These are phyloP conservation scores for Colius striatus DNA, from an alignment of 2,113 vertebrate genomes.

Conservation along the genomic window DNA sequence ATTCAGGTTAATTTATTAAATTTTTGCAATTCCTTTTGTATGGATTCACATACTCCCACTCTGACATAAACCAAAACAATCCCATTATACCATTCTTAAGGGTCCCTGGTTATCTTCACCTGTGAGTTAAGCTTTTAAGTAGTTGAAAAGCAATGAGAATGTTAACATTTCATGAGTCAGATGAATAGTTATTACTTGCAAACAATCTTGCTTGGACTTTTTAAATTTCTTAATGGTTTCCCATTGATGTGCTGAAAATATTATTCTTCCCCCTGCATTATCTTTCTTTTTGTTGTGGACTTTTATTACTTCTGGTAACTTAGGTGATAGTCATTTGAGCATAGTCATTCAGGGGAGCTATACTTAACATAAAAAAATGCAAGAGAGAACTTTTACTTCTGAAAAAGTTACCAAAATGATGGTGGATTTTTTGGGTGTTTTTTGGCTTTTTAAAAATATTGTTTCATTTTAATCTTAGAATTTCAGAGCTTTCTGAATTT, in stretches of 20 bases:
- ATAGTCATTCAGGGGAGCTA: background rate
- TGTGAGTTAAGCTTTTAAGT: background rate
- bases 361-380: background rate
- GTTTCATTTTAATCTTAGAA: background rate
- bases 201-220: background rate
- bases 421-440: background rate
- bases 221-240: background rate
- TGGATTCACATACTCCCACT: background rate
- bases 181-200: background rate
- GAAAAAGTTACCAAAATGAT: background rate
- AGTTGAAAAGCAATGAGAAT: background rate
- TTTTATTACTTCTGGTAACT: constrained; percentile 3
- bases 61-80: background rate
- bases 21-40: background rate
- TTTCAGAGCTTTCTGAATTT: background rate
- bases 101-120: background rate
- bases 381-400: background rate
- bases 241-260: background rate
- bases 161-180: background rate
- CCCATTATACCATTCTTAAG: background rate
- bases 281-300: background rate
- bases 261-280: background rate
- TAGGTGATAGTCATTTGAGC: background rate
- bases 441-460: background rate
- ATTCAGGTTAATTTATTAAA: background rate